Evolutionary conservation across 2,797 vertebrate species (phyloP), one percentile per base, ranked within the genome.

Genomic region (Platyrinchus mystaceus): DNA sequence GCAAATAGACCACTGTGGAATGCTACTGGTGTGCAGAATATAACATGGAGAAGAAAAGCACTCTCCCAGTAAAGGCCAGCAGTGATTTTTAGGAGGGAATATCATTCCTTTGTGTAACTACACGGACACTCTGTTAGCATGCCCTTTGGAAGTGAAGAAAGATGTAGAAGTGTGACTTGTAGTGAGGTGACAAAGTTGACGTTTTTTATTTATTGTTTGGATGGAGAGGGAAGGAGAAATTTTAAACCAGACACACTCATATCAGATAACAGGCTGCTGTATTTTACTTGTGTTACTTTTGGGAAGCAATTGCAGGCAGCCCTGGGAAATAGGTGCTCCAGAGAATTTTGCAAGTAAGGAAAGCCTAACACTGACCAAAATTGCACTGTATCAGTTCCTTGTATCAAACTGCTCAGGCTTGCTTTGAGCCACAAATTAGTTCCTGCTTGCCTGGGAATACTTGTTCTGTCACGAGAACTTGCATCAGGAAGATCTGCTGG

Each of bases 381-480:
- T 18, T 87, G 46, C 55, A 56, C 44, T 6, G 15, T 76, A 59
- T 47, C 49, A 15, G 27, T 89, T 82, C 49, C 74, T 79, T 39
- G 7, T 84, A 50, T 87, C 83, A 73, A 28, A 58, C 37, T 79
- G n/a, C 50, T 27, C 50, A 69, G 32, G 32, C 46, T 69, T 92
- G 77, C 52, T 70, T 56, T 88, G 67, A 52, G 83, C 73, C 59
- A 67, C 60, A 9, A 1, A 32, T 88, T 5, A 12, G 73, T 93
- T 87, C 87, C 74, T 92, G 94, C 82, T 96, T 69, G 82, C 82
- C 76, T 63, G 76, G 76, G 62, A 83, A 26, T 70, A n/a, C 89
- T 66, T 78, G 95, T 89, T 89, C 36, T 60, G 73, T 69, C 76
- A 43, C 2, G 50, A 93, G 62, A 76, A 8, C 55, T 86, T 84